A percentile compares a stretch with the other conserved stretches of the same genome.
Conservation (phyloP, 2,797 vertebrate genomes). For the Falco biarmicus region DNA sequence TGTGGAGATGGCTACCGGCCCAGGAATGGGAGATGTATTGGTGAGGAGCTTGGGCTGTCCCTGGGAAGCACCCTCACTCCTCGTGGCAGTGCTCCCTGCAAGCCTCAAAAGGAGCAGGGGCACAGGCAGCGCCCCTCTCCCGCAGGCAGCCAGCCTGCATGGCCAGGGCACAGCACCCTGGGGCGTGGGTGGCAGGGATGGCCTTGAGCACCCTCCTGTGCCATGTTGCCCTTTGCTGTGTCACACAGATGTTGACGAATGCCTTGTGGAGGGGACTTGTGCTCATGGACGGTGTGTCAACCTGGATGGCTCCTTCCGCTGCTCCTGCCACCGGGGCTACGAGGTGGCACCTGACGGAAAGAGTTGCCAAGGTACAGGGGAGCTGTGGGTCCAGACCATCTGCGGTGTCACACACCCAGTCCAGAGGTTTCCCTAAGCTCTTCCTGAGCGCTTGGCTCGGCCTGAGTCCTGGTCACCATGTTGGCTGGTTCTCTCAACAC, state of each 20-base stretch:
- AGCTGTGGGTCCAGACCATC: not conserved
- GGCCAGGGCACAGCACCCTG: not conserved
- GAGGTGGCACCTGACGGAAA: conserved; percentile 79
- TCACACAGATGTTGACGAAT: conserved; percentile 86
- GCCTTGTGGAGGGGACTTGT: conserved; percentile 80
- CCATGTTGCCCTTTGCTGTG: not conserved
- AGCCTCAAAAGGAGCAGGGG: not conserved
- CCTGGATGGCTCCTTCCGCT: conserved; percentile 86
- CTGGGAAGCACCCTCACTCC: not conserved
- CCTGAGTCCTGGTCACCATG: not conserved
- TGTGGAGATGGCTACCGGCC: conserved; percentile 83
- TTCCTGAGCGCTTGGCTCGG: not conserved
- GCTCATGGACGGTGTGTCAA: conserved; percentile 86
- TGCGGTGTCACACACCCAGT: not conserved
- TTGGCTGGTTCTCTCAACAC: not conserved
- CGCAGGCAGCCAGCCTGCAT: not conserved
- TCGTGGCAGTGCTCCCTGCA: rapidly evolving
- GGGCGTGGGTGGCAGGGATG: not conserved
- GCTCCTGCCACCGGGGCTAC: conserved; percentile 86
- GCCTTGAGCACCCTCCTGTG: not conserved
- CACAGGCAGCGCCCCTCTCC: not conserved
- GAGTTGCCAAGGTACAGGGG: conserved; percentile 83
- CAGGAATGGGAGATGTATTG: conserved; percentile 82
- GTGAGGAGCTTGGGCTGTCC: conserved; percentile 67
- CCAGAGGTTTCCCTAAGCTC: not conserved